A percentile compares a stretch with the other conserved stretches of the same genome.
These are phyloP conservation scores for Misgurnus mizolepis DNA, from an alignment of 2,113 vertebrate genomes.

Conservation along the genomic window DNA sequence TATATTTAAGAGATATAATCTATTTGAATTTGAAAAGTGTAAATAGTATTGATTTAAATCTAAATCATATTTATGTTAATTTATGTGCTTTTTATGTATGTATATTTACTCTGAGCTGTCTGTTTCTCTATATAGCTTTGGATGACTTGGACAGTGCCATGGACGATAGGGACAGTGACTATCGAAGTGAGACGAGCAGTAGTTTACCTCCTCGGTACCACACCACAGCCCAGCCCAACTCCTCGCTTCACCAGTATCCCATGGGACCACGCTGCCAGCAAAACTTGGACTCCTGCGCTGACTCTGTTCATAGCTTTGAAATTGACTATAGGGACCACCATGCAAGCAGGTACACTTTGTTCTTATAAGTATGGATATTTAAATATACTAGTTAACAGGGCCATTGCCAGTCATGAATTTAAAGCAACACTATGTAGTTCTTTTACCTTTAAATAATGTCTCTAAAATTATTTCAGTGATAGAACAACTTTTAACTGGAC, in stretches of 20 bases:
- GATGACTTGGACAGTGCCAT: constrained; percentile 94
- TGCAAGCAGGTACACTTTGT: constrained; percentile 79
- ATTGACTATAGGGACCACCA: constrained; percentile 81
- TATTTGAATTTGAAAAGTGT: neutral
- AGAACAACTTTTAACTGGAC: too few species aligned
- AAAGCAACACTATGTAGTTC: too few species aligned
- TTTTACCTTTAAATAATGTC: too few species aligned
- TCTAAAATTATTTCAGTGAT: too few species aligned
- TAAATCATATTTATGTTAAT: neutral
- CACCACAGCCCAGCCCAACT: constrained; percentile 88
- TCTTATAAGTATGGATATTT: neutral
- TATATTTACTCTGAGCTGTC: neutral
- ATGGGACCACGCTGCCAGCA: constrained; percentile 76
- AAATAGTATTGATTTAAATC: neutral
- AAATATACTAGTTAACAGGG: neutral
- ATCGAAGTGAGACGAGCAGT: constrained; percentile 94
- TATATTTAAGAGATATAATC: too few species aligned
- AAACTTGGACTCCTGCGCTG: constrained; percentile 76
- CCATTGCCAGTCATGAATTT: too few species aligned
- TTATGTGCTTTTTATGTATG: neutral
- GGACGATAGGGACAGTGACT: constrained; percentile 96
- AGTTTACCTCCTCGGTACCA: constrained; percentile 89
- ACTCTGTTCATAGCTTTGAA: constrained; percentile 84
- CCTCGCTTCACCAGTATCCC: constrained; percentile 90
- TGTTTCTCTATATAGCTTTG: constrained; percentile 74